Evolutionary conservation across 2,113 vertebrate species (phyloP).

Genomic region (Leuciscus idus): DNA sequence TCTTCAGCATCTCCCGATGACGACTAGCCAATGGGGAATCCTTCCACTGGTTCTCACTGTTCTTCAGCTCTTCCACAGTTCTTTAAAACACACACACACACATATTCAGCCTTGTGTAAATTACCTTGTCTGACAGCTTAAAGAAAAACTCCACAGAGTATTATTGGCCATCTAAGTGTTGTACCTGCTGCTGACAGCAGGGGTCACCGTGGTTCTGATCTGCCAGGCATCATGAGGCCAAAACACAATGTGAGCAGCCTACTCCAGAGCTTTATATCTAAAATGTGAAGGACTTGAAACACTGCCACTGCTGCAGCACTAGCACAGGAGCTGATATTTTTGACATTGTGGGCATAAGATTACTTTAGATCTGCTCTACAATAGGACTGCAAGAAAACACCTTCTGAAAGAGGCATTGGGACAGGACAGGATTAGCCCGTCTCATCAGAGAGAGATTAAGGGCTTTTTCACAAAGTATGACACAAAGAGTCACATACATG

Average conservation of each 20-base stretch:
- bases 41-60: constrained; percentile 97
- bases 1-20: constrained; percentile 97
- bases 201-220: constrained; percentile 22
- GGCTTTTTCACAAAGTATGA: constrained; percentile 34
- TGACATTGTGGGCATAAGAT: constrained; percentile 11
- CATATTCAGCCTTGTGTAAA: constrained; percentile 3
- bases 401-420: not conserved
- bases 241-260: not conserved
- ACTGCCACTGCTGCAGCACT: constrained; percentile 34
- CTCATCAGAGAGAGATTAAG: constrained; percentile 31
- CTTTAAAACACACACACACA: constrained; percentile 71
- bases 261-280: not conserved
- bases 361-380: constrained; percentile 12
- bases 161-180: constrained; percentile 15
- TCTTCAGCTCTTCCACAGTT: constrained; percentile 97
- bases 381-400: not conserved
- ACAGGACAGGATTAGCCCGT: constrained; percentile 12
- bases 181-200: constrained; percentile 34
- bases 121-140: not conserved
- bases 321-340: constrained; percentile 24
- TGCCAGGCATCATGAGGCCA: not conserved
- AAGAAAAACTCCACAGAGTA: not conserved
- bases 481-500: constrained; percentile 16
- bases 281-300: constrained; percentile 23
- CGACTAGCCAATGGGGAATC: constrained; percentile 92